Conservation (phyloP, 1,140 invertebrate genomes). For the Drosophila tani region DNA sequence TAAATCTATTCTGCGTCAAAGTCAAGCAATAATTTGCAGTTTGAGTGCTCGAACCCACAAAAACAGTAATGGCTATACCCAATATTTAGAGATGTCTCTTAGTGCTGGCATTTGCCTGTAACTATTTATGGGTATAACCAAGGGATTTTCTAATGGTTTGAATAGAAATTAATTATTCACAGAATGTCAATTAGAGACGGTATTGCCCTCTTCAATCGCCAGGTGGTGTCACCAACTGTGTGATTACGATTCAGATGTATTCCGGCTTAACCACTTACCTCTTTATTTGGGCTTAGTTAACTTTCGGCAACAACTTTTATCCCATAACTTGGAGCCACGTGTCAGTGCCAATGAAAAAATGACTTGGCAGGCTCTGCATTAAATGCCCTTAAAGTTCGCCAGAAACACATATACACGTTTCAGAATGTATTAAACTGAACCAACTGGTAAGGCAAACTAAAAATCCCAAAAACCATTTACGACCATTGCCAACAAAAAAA, state of each 20-base stretch:
- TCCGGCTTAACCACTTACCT: constrained; percentile 26
- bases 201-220: neutral
- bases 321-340: constrained; percentile 49
- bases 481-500: constrained; percentile 52
- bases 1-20: too few species aligned
- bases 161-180: constrained; percentile 22
- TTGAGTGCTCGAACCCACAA: neutral
- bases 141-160: constrained; percentile 1
- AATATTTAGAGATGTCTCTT: neutral
- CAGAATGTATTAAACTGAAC: constrained; percentile 40
- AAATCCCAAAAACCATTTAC: constrained; percentile 64
- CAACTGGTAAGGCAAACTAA: constrained; percentile 46
- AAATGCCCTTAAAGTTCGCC: constrained; percentile 48
- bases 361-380: constrained; percentile 71
- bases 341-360: constrained; percentile 49
- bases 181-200: constrained; percentile 19
- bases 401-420: constrained; percentile 10
- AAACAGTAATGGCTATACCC: neutral
- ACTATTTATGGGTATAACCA: neutral
- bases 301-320: constrained; percentile 27
- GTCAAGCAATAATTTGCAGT: neutral
- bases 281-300: constrained; percentile 40
- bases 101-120: neutral
- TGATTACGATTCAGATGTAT: constrained; percentile 37
- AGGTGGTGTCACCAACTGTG: constrained; percentile 15